Evolutionary conservation across 2,113 vertebrate species (phyloP).

Genomic region (Fregetta grallaria): DNA sequence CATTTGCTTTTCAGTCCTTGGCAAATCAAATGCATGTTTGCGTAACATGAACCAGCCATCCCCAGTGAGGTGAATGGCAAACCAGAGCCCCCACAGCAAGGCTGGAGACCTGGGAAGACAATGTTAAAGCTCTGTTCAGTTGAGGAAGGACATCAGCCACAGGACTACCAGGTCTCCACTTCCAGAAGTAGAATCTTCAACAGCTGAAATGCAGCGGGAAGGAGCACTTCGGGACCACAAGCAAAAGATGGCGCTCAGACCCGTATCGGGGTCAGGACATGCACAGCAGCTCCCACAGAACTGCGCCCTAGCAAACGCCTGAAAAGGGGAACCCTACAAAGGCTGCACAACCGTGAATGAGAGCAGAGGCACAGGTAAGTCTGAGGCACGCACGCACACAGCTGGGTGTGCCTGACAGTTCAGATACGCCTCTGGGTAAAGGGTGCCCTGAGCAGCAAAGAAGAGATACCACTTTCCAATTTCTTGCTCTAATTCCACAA

Average conservation of each 20-base stretch:
- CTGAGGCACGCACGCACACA: neutral
- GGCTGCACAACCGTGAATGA: neutral
- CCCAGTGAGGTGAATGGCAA: neutral
- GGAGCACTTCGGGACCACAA: neutral
- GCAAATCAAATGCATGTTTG: neutral
- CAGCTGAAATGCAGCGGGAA: neutral
- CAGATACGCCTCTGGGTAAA: neutral
- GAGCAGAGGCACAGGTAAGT: neutral
- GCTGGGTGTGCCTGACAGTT: neutral
- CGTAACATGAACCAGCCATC: neutral
- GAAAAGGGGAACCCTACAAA: neutral
- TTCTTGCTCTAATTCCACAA: neutral
- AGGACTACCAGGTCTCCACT: neutral
- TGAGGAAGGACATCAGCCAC: neutral
- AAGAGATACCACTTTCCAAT: neutral
- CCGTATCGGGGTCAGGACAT: neutral
- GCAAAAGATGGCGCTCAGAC: neutral
- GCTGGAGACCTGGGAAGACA: neutral
- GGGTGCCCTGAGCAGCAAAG: neutral
- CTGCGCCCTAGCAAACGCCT: rapidly evolving
- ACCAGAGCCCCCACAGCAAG: neutral
- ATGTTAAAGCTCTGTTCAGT: neutral
- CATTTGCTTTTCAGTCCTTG: neutral
- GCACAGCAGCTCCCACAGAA: neutral
- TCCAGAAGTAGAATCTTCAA: neutral